Evolutionary conservation across 35 echinoderm and acorn worm genomes (phyloP), one percentile per base, ranked within the genome.

Genomic region (Ptychodera flava): DNA sequence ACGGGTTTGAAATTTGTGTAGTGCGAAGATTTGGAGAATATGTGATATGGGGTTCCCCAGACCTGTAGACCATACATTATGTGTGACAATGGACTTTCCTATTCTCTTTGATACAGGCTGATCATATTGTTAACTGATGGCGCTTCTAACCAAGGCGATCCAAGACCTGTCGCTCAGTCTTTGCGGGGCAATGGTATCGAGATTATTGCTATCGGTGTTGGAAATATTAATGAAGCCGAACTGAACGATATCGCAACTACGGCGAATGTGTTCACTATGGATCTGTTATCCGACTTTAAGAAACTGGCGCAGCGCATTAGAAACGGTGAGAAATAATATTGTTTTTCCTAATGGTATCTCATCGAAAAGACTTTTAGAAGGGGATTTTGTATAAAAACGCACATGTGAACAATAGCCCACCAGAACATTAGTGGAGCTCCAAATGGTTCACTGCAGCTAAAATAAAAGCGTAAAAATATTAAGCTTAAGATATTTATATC

Each of bases 51-150:
- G 6, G 6, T 12, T 64, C 45, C 45, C 6, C 45, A 64, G 6
- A 12, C 45, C 22, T 64, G 45, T 22, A 6, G 6, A 22, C 6
- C 22, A 22, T 12, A 12, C 6, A 12, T 64, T 64, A 64, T 64
- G 6, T 64, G 45, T 12, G 22, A 64, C 6, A 64, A 64, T 6
- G 6, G 22, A 64, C 45, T 80, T 80, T 80, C 28, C 6, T 80
- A 15, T 80, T 12, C 22, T 77, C 52, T 79, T 28, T 30, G 38
- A 32, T 76, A 16, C 28, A 90, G 89, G 33, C 78, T 91, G 81
- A 31, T 85, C 27, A 91, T 91, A 31, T 37, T 91, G 31, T 29
- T 91, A 22, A 91, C 89, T 30, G 85, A 91, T 30, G 89, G 89
- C 0, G 29, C 52, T 36, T 82, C 89, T 31, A 86, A 86, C 38